These are phyloP conservation scores for Sturnira hondurensis DNA, from an alignment of 2,113 vertebrate genomes.

Conservation along the genomic window DNA sequence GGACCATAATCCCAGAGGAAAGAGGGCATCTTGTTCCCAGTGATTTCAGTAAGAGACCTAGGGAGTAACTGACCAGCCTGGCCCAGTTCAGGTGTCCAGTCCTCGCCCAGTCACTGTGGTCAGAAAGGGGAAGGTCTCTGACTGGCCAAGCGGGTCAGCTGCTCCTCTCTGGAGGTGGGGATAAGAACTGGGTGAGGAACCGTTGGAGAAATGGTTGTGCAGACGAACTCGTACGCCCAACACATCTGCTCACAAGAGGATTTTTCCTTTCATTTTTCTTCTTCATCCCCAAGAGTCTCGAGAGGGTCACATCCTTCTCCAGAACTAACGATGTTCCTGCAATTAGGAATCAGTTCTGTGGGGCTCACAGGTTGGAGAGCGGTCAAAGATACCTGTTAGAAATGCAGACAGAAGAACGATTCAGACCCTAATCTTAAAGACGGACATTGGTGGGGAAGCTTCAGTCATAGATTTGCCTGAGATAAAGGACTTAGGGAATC, in stretches of 20 bases:
- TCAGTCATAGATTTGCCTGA: not conserved
- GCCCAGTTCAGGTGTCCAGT: not conserved
- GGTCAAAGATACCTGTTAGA: not conserved
- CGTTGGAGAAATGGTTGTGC: not conserved
- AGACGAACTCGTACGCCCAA: not conserved
- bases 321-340: not conserved
- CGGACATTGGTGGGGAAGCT: not conserved
- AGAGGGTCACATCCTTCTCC: not conserved
- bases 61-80: not conserved
- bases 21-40: not conserved
- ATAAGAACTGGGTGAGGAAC: not conserved
- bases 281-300: not conserved
- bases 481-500: not conserved
- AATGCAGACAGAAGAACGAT: not conserved
- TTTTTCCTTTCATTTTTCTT: not conserved
- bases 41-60: not conserved
- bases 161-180: not conserved
- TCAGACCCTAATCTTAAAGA: not conserved
- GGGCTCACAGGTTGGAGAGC: not conserved
- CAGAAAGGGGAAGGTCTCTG: not conserved
- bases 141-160: not conserved
- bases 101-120: no score
- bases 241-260: not conserved
- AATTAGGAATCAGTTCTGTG: accelerated
- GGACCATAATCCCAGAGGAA: not conserved